A percentile compares a stretch with the other conserved stretches of the same genome.
phyloP scores from a whole-genome alignment of 1,140 invertebrate species.

The Stegodyphus dumicola region DNA sequence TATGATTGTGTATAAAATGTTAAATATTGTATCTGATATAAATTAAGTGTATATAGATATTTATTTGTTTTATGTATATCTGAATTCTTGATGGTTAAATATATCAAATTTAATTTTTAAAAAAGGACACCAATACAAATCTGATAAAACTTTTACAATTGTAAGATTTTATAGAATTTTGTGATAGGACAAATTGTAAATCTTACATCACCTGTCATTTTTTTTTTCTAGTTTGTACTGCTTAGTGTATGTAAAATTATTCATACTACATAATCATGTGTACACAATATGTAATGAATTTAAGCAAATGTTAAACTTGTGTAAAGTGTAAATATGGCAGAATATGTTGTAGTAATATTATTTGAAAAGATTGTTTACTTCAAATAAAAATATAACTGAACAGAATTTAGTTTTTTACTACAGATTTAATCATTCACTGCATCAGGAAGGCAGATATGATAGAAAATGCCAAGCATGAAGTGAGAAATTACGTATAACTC shows the following conservation, averaged over 20 bases:
- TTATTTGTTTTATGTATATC: too few species aligned
- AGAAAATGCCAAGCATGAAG: too few species aligned
- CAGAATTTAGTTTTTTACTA: too few species aligned
- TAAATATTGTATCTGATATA: too few species aligned
- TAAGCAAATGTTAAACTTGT: conserved; percentile 20
- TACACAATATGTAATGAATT: conserved; percentile 53
- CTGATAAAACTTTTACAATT: conserved; percentile 16
- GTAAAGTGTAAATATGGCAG: conserved; percentile 55
- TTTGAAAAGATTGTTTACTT: conserved; percentile 34
- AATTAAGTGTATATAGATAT: too few species aligned
- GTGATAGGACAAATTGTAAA: conserved; percentile 39
- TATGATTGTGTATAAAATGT: too few species aligned
- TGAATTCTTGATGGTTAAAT: too few species aligned
- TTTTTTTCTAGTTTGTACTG: conserved; percentile 52
- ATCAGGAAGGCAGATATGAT: too few species aligned
- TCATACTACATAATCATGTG: conserved; percentile 59
- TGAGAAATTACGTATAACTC: too few species aligned
- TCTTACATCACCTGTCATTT: conserved; percentile 43
- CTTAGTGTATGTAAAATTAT: conserved; percentile 38
- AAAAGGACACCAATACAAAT: conserved; percentile 35
- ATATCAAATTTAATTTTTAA: conserved; percentile 9
- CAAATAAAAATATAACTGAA: conserved; percentile 34
- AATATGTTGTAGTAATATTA: conserved; percentile 48
- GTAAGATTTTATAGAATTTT: conserved; percentile 38
- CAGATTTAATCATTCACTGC: too few species aligned